Conservation (phyloP, 2,888 invertebrate species). For the Cerceris ruficornis region DNA sequence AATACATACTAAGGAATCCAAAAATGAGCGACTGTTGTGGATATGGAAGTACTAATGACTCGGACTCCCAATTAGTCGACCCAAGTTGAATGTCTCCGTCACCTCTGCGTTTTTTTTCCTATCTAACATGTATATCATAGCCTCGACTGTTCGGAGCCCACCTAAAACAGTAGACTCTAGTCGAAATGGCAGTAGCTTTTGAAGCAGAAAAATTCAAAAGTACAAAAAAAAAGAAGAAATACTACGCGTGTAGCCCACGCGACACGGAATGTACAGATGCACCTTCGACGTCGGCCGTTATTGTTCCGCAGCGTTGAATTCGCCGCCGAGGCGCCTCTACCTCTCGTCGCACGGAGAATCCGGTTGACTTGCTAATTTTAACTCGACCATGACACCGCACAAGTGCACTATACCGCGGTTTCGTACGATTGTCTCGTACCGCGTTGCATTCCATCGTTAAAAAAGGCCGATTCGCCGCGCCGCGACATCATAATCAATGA, state of each 20-base stretch:
- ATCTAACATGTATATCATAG: too few species aligned
- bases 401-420: constrained; percentile 70
- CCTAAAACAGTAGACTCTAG: too few species aligned
- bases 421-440: constrained; percentile 70
- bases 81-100: too few species aligned
- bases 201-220: too few species aligned
- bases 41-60: too few species aligned
- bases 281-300: constrained; percentile 29
- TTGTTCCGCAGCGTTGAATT: constrained; percentile 50
- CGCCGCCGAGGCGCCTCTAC: constrained; percentile 43
- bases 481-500: neutral
- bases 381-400: constrained; percentile 81
- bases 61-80: too few species aligned
- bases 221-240: neutral
- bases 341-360: constrained; percentile 67
- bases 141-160: too few species aligned
- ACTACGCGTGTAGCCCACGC: constrained; percentile 6
- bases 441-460: constrained; percentile 6
- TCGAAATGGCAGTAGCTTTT: too few species aligned
- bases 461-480: neutral
- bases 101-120: too few species aligned
- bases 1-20: too few species aligned
- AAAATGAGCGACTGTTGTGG: too few species aligned
- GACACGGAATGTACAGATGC: constrained; percentile 4
- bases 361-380: constrained; percentile 81